Base-by-base conservation (phyloP, 2,888 invertebrate species). In the Metopia argyrocephala region DNA sequence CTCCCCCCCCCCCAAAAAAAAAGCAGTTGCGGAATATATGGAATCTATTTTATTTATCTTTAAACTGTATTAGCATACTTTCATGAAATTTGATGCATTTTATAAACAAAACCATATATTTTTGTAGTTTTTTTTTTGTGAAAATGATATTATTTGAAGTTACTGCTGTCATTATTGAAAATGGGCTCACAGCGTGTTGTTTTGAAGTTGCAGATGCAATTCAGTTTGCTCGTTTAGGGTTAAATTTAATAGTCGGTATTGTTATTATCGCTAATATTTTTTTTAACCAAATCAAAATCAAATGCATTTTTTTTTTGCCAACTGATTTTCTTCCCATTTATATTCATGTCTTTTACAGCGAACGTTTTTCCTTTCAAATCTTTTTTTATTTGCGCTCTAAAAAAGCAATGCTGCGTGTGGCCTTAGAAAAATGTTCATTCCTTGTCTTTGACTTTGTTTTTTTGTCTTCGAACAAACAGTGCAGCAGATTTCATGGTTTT, bases 241-340 rank as follows among this genome's bases (percentile, higher is more conserved):
- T 70, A 70, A 61, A 2, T 31, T 50, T 0, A 31, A 25, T 7
- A 46, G 2, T n/a, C n/a, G n/a, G n/a, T n/a, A n/a, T n/a, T 46
- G n/a, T 20, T 18, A n/a, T n/a, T 23, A 9, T 46, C 25, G n/a
- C 2, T 7, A 25, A 46, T 20, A 5, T 15, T 38, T 50, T 50
- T 59, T n/a, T 52, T 25, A 61, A 15, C 52, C 48, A 48, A 45
- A 62, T 4, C 25, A 38, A 71, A 59, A 70, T 31, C 48, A 50
- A 59, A 69, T 59, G 28, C 28, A n/a, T 56, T 57, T 18, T 27
- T 28, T 64, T 15, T 31, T 31, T 50, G 62, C 28, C 71, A 56
- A 27, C 52, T 54, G 45, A 76, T 62, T 54, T 69, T 64, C 57
- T 45, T 38, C 31, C 31, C 68, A 78, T 78, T 78, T 78, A 74